phyloP scores from a whole-genome alignment of 2,113 vertebrate species.

The Pleuronectes platessa region DNA sequence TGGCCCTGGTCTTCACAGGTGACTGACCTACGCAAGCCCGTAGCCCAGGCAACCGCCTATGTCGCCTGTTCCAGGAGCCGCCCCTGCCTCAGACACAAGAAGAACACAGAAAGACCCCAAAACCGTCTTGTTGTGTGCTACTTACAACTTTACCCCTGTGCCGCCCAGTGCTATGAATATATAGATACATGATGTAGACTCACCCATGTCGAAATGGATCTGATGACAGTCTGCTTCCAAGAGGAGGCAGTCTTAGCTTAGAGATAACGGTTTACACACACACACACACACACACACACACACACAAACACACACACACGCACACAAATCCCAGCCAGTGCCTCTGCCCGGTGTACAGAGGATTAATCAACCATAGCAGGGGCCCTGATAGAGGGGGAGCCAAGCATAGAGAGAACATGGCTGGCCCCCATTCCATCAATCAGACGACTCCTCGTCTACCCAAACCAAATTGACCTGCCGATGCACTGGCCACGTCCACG shows the following conservation, averaged over 20 bases:
- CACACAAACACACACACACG: slow-evolving; percentile 29
- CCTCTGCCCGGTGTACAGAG: slow-evolving; percentile 33
- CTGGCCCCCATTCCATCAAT: slow-evolving; percentile 66
- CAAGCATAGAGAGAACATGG: slow-evolving; percentile 54
- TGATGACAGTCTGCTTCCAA: slow-evolving; percentile 42
- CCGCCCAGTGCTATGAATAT: too few relatives aligned
- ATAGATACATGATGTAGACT: neutral
- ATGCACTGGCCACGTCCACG: slow-evolving; percentile 54
- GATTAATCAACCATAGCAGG: slow-evolving; percentile 67
- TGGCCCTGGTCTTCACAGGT: too few relatives aligned
- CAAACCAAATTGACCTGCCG: slow-evolving; percentile 74
- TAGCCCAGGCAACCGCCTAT: too few relatives aligned
- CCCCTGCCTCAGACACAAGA: neutral
- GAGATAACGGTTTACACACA: slow-evolving; percentile 31
- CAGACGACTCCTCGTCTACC: slow-evolving; percentile 59
- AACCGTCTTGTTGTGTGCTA: neutral
- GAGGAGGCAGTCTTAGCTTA: slow-evolving; percentile 55
- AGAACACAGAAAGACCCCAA: neutral
- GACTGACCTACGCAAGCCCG: too few relatives aligned
- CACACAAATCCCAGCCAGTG: slow-evolving; percentile 39
- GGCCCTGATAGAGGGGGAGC: slow-evolving; percentile 61
- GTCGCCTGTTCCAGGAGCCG: too few relatives aligned
- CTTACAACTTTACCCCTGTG: too few relatives aligned
- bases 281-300: slow-evolving; percentile 34
- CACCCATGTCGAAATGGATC: slow-evolving; percentile 17